These are phyloP conservation scores for Diorhabda carinulata DNA, from an alignment of 1,140 invertebrate species.

Conservation along the genomic window DNA sequence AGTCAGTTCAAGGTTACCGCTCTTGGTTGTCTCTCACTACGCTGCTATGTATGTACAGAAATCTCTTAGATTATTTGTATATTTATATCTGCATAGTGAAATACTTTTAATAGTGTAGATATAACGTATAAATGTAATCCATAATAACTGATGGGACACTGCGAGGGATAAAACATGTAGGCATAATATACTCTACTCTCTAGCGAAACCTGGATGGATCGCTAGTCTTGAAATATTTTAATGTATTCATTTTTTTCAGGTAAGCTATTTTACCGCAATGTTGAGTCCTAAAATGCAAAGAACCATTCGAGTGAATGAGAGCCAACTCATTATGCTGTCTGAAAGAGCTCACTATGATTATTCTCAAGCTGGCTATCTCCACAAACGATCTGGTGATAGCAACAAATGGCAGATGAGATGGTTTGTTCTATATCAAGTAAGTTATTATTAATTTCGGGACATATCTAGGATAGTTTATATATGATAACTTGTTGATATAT, in stretches of 20 bases:
- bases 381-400: conserved; percentile 81
- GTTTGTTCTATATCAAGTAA: conserved; percentile 87
- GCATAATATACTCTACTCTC: not conserved
- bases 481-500: too few relatives aligned
- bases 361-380: conserved; percentile 70
- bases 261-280: conserved; percentile 49
- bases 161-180: not conserved
- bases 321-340: conserved; percentile 76
- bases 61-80: too few relatives aligned
- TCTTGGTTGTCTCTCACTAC: too few relatives aligned
- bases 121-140: not conserved
- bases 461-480: too few relatives aligned
- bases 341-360: conserved; percentile 79
- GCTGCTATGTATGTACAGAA: too few relatives aligned
- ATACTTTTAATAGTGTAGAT: not conserved
- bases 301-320: conserved; percentile 75
- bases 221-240: not conserved
- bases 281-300: conserved; percentile 81
- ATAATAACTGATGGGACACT: not conserved
- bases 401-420: conserved; percentile 87
- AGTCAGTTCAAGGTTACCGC: too few relatives aligned
- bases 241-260: conserved; percentile 19
- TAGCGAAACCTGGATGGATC: not conserved
- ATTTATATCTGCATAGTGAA: not conserved
- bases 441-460: conserved; percentile 12